These are phyloP conservation scores for Acrossocheilus fasciatus DNA, from an alignment of 2,797 vertebrate species.

Conservation along the genomic window DNA sequence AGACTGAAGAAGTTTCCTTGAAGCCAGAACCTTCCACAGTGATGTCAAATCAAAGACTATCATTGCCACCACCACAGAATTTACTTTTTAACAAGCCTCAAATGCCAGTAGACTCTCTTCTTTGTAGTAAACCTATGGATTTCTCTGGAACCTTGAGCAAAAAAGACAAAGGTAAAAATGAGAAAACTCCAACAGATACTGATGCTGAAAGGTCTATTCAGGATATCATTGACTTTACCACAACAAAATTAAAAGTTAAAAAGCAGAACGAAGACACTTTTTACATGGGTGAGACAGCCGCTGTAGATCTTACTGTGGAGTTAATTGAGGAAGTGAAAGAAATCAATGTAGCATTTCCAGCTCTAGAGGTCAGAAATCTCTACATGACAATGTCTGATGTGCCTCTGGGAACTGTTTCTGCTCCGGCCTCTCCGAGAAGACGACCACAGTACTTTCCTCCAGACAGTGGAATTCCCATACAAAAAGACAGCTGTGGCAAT, in stretches of 20 bases:
- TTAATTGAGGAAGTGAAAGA: slow-evolving; percentile 66
- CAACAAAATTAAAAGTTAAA: slow-evolving; percentile 68
- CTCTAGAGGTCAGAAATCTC: slow-evolving; percentile 24
- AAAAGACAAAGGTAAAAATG: slow-evolving; percentile 58
- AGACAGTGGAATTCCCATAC: slow-evolving; percentile 49
- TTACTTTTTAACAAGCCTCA: slow-evolving; percentile 68
- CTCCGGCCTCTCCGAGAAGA: slow-evolving; percentile 45
- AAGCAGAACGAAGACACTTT: slow-evolving; percentile 57
- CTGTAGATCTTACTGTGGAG: slow-evolving; percentile 76
- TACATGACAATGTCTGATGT: slow-evolving; percentile 41
- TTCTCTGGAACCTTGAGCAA: slow-evolving; percentile 66
- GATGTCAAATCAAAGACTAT: slow-evolving; percentile 24
- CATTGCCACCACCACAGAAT: slow-evolving; percentile 60
- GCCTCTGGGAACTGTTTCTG: slow-evolving; percentile 41
- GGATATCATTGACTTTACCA: slow-evolving; percentile 76
- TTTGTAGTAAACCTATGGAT: slow-evolving; percentile 73
- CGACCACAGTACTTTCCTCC: slow-evolving; percentile 55
- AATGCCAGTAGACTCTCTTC: slow-evolving; percentile 56
- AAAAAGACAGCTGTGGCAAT: slow-evolving; percentile 41
- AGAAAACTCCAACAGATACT: slow-evolving; percentile 36
- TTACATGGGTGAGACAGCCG: slow-evolving; percentile 42
- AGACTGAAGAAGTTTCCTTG: slow-evolving; percentile 7
- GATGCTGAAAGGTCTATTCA: slow-evolving; percentile 46
- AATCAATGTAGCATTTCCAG: slow-evolving; percentile 59
- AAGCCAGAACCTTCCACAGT: slow-evolving; percentile 13